Base-by-base conservation (phyloP, 2,888 invertebrate species). In the Aspidiotus destructor region DNA sequence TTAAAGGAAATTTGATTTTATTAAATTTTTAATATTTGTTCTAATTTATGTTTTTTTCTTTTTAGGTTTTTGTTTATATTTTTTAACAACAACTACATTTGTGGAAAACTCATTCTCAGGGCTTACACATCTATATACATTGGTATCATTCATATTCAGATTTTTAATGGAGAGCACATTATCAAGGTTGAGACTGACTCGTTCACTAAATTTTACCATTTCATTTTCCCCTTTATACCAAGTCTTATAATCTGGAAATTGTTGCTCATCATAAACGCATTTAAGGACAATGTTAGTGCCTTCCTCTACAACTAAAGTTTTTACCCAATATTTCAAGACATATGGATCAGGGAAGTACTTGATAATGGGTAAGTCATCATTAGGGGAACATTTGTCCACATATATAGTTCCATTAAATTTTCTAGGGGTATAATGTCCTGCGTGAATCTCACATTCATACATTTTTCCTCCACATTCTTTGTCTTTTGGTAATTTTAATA, bases 401-500 rank as follows among this genome's bases (percentile, higher is more conserved):
- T 48, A 48, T 3, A 48, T 48, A 6, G 48, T 48, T 6, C 48
- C 6, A n/a, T 48, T 48, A 3, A 6, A 6, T 48, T 3, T 48
- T 6, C 6, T 48, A 3, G 48, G 6, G 48, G 1, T 6, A 48
- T 2, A 48, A 48, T 48, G 6, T 48, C n/a, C 48, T 3, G n/a
- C 6, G 48, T 48, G 48, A 48, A 48, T 48, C 60, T 60, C 60
- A 28, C 60, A 60, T 60, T 6, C 8, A 40, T 62, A 41, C 8
- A 62, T 48, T 44, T 48, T 62, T 2, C 44, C 17, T 62, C 48
- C 48, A 62, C 44, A 41, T 15, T 42, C 48, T 62, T 62, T 7
- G 7, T 62, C 62, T 16, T 62, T 62, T 41, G 44, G 42, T 1
- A 42, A 44, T 48, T 62, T 62, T 62, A 62, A 42, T 2, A 62